Conservation (phyloP, 2,113 vertebrate species). For the Miniopterus natalensis region DNA sequence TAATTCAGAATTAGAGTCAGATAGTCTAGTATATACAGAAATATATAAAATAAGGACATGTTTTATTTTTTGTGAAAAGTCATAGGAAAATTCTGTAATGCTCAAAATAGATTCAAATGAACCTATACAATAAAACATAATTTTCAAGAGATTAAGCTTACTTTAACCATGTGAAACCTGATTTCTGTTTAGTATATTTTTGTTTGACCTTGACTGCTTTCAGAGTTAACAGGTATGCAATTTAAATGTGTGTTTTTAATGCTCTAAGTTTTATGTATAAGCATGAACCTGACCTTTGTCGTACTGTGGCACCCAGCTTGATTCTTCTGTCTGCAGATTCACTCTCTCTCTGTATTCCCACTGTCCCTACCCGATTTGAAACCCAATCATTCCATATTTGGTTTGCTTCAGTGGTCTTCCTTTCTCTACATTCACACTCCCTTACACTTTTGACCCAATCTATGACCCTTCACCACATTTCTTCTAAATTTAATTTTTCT, state of each 20-base stretch:
- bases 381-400: neutral
- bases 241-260: neutral
- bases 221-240: neutral
- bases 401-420: neutral
- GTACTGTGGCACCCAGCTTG: neutral
- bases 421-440: neutral
- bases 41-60: neutral
- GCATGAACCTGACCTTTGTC: neutral
- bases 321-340: neutral
- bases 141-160: neutral
- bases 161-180: neutral
- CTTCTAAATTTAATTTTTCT: neutral
- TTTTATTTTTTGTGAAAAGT: neutral
- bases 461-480: neutral
- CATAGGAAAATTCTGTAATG: neutral
- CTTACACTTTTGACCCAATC: neutral
- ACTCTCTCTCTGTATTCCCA: neutral
- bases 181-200: neutral
- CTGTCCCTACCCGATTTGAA: neutral
- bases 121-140: neutral
- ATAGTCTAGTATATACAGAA: neutral
- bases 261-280: neutral
- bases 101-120: neutral
- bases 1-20: neutral
- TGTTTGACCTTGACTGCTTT: conserved; percentile 8